Conservation (phyloP, 2,888 invertebrate genomes). For the Dryobotodes eremita region DNA sequence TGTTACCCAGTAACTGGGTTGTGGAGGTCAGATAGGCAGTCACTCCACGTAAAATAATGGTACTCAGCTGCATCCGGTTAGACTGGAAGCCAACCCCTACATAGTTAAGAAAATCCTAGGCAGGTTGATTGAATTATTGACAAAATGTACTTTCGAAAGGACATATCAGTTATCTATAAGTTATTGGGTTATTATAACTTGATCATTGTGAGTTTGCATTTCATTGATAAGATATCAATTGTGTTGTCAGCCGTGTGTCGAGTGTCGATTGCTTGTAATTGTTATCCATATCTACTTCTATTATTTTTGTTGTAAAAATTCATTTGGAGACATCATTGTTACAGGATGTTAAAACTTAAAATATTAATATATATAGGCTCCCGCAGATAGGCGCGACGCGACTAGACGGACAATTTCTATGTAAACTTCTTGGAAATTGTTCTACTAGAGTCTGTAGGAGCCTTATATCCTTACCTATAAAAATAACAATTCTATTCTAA, state of each 20-base stretch:
- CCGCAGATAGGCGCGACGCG: too few relatives aligned
- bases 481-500: neutral
- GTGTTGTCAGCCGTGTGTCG: slow-evolving; percentile 35
- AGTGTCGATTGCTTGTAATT: slow-evolving; percentile 45
- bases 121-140: neutral
- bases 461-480: neutral
- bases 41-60: neutral
- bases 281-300: slow-evolving; percentile 37
- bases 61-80: too few relatives aligned
- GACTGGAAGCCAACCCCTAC: too few relatives aligned
- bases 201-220: slow-evolving; percentile 51
- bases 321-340: neutral
- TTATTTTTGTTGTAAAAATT: too few relatives aligned
- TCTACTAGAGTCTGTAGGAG: neutral
- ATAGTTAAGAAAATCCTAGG: neutral
- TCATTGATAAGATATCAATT: slow-evolving; percentile 60
- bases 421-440: neutral
- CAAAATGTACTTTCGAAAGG: slow-evolving; percentile 16
- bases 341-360: neutral
- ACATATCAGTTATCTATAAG: slow-evolving; percentile 24
- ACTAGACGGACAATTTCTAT: neutral
- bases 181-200: slow-evolving; percentile 42
- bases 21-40: too few relatives aligned
- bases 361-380: neutral
- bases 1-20: neutral